Evolutionary conservation across 2,797 vertebrate genomes (phyloP).

Genomic region (Rallus crepitans): DNA sequence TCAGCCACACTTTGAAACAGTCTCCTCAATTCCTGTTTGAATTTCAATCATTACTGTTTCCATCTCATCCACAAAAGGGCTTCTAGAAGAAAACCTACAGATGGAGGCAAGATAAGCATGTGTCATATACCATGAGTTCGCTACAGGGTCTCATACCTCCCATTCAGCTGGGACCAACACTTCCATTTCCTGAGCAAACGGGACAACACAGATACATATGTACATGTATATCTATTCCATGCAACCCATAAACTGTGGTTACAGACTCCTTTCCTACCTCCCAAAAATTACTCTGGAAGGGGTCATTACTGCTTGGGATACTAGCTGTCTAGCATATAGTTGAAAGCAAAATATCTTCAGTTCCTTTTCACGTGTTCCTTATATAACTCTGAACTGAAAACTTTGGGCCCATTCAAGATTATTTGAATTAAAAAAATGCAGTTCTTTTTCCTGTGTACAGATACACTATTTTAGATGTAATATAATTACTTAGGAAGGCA

Average conservation of each 20-base stretch:
- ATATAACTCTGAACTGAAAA: background rate
- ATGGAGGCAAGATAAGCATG: accelerated
- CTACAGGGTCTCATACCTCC: background rate
- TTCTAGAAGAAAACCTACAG: background rate
- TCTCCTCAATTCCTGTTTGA: background rate
- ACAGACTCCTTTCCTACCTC: background rate
- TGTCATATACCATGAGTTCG: accelerated
- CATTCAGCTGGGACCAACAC: background rate
- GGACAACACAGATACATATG: no score
- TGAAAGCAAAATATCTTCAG: background rate
- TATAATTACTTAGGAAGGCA: background rate
- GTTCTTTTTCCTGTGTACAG: background rate
- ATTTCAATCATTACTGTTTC: background rate
- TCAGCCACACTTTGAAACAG: background rate
- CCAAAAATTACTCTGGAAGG: background rate
- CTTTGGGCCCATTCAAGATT: accelerated
- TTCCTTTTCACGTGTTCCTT: background rate
- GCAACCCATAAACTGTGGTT: background rate
- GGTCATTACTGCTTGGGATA: background rate
- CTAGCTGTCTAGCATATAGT: background rate
- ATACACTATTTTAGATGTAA: background rate
- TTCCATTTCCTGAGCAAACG: background rate
- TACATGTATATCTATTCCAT: background rate
- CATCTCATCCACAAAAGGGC: background rate
- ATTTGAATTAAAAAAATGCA: background rate